Base-by-base conservation (phyloP, 1,140 invertebrate genomes). In the Nasonia giraulti region DNA sequence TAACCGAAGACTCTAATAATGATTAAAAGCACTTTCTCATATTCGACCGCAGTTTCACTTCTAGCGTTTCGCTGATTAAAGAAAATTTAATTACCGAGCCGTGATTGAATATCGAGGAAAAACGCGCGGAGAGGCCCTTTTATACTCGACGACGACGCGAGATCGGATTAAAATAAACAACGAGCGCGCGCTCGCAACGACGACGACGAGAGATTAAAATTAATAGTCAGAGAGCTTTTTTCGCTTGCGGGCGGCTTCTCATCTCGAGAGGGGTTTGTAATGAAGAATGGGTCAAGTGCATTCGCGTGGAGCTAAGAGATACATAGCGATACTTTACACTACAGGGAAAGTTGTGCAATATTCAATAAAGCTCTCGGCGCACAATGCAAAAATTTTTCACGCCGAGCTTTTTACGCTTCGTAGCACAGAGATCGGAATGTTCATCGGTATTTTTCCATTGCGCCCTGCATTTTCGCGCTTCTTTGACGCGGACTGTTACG, bases 131-230 rank as follows among this genome's bases (percentile, higher is more conserved):
- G 40, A 1, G 10, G 10, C 40, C 40, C 10, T 44, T 44, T 44
- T 44, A 27, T 27, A 37, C 33, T 37, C 33, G 33, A 4, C 33
- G 33, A 4, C 33, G 33, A 37, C 33, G 5, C 40, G 40, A 44
- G 40, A 80, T 62, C 17, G 20, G 55, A 62, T 62, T 62, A 62
- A 62, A 62, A 62, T 62, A 10, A 69, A 47, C 31, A 44, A 17
- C 3, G 20, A 50, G 40, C 68, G 17, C 80, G 69, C 2, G 4
- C 33, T 37, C 5, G 33, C 33, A 3, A 37, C 3, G 20, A 50
- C 68, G 33, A 37, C 3, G 20, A 50, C 68, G 27, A 68, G 69
- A 82, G 44, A 82, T 82, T 74, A 82, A 82, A 73, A 82, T 74
- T 73, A 82, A 82, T 82, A 82, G 80, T n/a, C n/a, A 14, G 20